Evolutionary conservation across 2,113 vertebrate species (phyloP).

Genomic region (Psophia crepitans): DNA sequence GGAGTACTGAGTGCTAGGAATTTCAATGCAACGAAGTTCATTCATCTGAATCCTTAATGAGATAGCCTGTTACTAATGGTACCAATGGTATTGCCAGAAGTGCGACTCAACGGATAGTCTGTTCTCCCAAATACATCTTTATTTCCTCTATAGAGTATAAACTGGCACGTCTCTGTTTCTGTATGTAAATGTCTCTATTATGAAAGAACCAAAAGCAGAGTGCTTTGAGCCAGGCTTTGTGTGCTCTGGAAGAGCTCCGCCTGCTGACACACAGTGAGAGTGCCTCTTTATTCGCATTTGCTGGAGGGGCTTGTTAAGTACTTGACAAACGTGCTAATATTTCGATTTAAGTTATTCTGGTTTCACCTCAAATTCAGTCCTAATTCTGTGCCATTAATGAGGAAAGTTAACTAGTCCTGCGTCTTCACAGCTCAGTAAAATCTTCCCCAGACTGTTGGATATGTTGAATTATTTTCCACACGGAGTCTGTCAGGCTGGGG

Average conservation of each 20-base stretch:
- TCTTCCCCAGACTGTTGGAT: neutral
- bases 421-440: neutral
- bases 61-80: neutral
- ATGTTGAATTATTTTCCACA: accelerated
- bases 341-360: neutral
- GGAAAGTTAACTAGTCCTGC: neutral
- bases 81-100: neutral
- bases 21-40: neutral
- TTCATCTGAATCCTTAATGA: neutral
- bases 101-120: neutral
- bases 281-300: neutral
- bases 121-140: neutral
- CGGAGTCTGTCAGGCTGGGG: neutral
- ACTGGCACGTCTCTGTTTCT: neutral
- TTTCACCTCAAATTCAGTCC: neutral
- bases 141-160: neutral
- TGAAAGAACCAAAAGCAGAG: neutral
- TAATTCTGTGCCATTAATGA: neutral
- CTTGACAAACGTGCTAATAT: neutral
- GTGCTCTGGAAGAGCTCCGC: neutral
- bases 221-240: neutral
- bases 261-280: neutral
- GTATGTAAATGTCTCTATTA: neutral
- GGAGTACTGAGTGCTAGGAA: too few species aligned
- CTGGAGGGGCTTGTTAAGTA: neutral